Evolutionary conservation across 2,113 vertebrate genomes (phyloP).

Genomic region (Scomber scombrus): DNA sequence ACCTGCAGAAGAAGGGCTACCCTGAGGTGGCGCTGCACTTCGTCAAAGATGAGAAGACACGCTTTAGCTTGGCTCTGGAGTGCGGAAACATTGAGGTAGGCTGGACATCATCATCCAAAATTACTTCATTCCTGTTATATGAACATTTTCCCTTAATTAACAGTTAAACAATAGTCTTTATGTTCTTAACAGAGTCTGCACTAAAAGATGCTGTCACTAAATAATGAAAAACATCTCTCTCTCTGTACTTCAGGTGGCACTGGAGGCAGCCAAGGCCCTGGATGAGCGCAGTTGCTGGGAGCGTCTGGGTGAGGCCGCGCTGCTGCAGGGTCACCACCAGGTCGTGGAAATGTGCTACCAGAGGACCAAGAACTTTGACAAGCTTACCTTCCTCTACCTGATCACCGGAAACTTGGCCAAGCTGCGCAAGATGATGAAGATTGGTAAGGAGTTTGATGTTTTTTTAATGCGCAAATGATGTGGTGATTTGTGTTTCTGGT

Average conservation of each 20-base stretch:
- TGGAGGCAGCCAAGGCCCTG: slow-evolving; percentile 96
- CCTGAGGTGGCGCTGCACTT: slow-evolving; percentile 97
- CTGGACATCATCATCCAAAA: no score
- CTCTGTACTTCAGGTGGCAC: slow-evolving; percentile 85
- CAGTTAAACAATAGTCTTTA: no score
- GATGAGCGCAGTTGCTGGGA: slow-evolving; percentile 98
- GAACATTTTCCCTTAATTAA: no score
- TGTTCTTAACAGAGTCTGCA: no score
- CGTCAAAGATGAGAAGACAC: slow-evolving; percentile 97
- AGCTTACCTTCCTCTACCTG: slow-evolving; percentile 97
- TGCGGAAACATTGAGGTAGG: slow-evolving; percentile 94
- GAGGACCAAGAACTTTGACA: slow-evolving; percentile 98
- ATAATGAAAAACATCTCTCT: background rate
- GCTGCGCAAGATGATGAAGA: slow-evolving; percentile 99
- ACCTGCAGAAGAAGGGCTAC: slow-evolving; percentile 98
- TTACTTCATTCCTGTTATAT: background rate
- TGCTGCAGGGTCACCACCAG: slow-evolving; percentile 98
- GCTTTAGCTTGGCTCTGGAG: slow-evolving; percentile 94
- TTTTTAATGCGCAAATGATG: background rate
- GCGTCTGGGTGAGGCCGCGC: slow-evolving; percentile 93
- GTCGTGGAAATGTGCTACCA: slow-evolving; percentile 99
- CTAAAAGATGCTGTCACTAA: background rate
- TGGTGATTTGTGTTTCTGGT: background rate
- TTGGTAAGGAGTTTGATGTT: slow-evolving; percentile 84
- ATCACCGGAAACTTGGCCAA: slow-evolving; percentile 98